Evolutionary conservation across 2,797 vertebrate species (phyloP).

Genomic region (Pipistrellus nathusii): DNA sequence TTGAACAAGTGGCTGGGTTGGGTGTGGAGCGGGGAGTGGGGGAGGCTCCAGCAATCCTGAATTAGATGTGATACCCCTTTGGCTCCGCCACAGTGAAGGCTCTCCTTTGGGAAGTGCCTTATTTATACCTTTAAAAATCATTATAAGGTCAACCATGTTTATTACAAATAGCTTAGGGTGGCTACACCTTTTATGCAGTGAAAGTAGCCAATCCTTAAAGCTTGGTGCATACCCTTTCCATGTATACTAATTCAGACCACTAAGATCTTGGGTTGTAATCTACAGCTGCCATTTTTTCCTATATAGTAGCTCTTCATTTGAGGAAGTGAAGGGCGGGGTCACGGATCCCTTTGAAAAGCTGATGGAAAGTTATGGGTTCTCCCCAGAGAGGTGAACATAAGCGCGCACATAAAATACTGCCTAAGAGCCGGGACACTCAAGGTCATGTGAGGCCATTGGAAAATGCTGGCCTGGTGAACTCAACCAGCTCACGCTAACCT

Average conservation of each 20-base stretch:
- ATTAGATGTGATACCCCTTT: background rate
- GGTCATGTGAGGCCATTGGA: background rate
- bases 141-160: background rate
- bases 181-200: background rate
- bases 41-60: background rate
- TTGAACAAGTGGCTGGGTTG: background rate
- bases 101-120: background rate
- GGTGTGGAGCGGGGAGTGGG: background rate
- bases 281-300: background rate
- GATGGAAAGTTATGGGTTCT: background rate
- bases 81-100: slow-evolving; percentile 2
- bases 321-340: background rate
- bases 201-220: background rate
- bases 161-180: background rate
- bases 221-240: background rate
- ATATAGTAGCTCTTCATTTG: background rate
- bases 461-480: background rate
- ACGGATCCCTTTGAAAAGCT: slow-evolving; percentile 16
- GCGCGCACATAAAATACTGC: background rate
- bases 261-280: background rate
- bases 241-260: background rate
- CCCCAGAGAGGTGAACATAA: background rate
- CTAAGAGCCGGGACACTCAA: background rate
- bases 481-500: background rate
- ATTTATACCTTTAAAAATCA: background rate